phyloP scores from a whole-genome alignment of 2,888 invertebrate genomes.

The Eucriotettix oculatus region DNA sequence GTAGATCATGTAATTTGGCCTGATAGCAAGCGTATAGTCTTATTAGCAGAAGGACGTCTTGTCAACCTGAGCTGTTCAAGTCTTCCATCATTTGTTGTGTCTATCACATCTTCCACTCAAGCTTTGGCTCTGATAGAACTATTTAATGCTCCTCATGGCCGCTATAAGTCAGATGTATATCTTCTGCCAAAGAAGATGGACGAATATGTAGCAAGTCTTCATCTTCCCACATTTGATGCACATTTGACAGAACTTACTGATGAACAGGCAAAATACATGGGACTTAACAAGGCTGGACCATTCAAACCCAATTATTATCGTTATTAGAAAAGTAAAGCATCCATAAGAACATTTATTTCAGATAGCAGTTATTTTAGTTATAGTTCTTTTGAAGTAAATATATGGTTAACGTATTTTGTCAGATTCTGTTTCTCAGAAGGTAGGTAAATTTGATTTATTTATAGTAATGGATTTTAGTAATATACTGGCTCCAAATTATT shows the following conservation, averaged over 20 bases:
- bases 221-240: slow-evolving; percentile 93
- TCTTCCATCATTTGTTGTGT: slow-evolving; percentile 93
- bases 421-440: too few species aligned
- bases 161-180: slow-evolving; percentile 96
- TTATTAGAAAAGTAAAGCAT: slow-evolving; percentile 27
- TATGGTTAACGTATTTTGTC: too few species aligned
- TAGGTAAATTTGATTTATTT: too few species aligned
- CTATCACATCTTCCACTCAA: slow-evolving; percentile 94
- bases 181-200: slow-evolving; percentile 98
- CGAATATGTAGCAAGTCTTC: slow-evolving; percentile 94
- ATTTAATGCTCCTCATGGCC: slow-evolving; percentile 84
- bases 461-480: too few species aligned
- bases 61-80: slow-evolving; percentile 95
- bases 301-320: slow-evolving; percentile 98
- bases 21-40: slow-evolving; percentile 83
- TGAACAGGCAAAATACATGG: slow-evolving; percentile 95
- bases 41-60: slow-evolving; percentile 85
- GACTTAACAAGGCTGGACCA: slow-evolving; percentile 92
- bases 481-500: too few species aligned
- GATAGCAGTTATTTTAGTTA: too few species aligned
- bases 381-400: too few species aligned
- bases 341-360: too few species aligned
- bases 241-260: slow-evolving; percentile 90
- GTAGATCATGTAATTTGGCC: slow-evolving; percentile 99
- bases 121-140: slow-evolving; percentile 92